Conservation (phyloP, 2,888 invertebrate species). For the Diloba caeruleocephala region DNA sequence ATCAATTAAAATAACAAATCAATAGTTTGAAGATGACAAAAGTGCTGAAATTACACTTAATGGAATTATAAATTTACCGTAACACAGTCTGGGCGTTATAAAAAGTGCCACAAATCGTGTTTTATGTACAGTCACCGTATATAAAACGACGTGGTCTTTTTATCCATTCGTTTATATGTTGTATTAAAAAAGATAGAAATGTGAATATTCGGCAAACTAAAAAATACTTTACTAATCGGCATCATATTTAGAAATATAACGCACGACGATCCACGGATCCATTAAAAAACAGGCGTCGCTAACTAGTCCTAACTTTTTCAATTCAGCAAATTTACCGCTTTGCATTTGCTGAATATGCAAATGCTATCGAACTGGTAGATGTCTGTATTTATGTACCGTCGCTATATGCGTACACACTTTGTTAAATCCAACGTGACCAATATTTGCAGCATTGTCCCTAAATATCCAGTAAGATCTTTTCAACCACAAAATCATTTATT, state of each 20-base stretch:
- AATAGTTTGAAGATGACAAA: too few relatives aligned
- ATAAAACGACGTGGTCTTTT: too few relatives aligned
- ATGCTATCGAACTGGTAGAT: constrained; percentile 15
- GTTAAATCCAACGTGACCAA: neutral
- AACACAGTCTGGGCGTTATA: too few relatives aligned
- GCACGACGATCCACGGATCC: constrained; percentile 8
- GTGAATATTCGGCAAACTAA: too few relatives aligned
- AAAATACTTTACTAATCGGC: too few relatives aligned
- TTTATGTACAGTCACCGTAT: too few relatives aligned
- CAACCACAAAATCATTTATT: neutral
- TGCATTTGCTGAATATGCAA: constrained; percentile 48
- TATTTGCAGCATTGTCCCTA: neutral
- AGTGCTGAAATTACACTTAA: too few relatives aligned
- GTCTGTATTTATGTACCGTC: constrained; percentile 4
- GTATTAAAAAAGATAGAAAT: too few relatives aligned
- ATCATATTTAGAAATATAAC: neutral
- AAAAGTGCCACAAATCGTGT: too few relatives aligned
- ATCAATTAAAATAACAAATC: too few relatives aligned
- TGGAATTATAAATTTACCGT: too few relatives aligned
- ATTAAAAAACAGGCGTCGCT: constrained; percentile 21
- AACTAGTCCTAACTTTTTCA: constrained; percentile 21
- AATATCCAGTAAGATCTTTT: constrained; percentile 12
- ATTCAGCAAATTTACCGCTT: constrained; percentile 29
- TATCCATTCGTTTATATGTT: too few relatives aligned
- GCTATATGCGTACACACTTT: constrained; percentile 1